Base-by-base conservation (phyloP, 2,888 invertebrate genomes). In the Gnatocerus cornutus region DNA sequence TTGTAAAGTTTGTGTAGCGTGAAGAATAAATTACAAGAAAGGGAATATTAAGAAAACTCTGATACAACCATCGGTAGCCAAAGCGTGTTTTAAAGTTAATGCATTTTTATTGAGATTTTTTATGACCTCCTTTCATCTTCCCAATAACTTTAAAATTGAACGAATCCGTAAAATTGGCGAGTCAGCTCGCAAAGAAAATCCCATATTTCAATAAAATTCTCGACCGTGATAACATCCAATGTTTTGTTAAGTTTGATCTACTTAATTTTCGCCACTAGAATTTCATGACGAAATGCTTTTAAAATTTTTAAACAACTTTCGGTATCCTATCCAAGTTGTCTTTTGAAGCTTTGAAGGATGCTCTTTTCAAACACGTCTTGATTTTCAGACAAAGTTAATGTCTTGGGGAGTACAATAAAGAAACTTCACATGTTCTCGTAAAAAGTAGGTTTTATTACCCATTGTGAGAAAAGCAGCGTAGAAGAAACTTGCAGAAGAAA, bases 1-100 rank as follows among this genome's bases (percentile, higher is more conserved):
- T 58, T 70, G 69, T 69, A 72, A 73, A 71, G 58, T 59, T 21
- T 55, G 66, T 70, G 48, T 48, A 62, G 66, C 66, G 70, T 66
- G 29, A 43, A 67, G 62, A 55, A 67, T 70, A 70, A 67, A 70
- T 70, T 70, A 70, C 59, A 48, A 41, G 53, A 55, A 12, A 30
- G 8, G 58, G 16, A 64, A 66, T 58, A 63, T 53, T 53, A 37
- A 27, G 48, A 21, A 41, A 39, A 10, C 45, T 21, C 30, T 29
- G 5, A 58, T 41, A 37, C 37, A 27, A 27, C 58, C 59, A 46
- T 14, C 37, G 41, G 27, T 21, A 12, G 14, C 63, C 52, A 43
- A 63, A 41, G 50, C 39, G 52, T 52, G 63, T 53, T 41, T 48
- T 12, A 63, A 63, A 63, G 10, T 63, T 63, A 63, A 63, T 63